Evolutionary conservation across 1,140 invertebrate genomes (phyloP).

Genomic region (Heterodera schachtii): DNA sequence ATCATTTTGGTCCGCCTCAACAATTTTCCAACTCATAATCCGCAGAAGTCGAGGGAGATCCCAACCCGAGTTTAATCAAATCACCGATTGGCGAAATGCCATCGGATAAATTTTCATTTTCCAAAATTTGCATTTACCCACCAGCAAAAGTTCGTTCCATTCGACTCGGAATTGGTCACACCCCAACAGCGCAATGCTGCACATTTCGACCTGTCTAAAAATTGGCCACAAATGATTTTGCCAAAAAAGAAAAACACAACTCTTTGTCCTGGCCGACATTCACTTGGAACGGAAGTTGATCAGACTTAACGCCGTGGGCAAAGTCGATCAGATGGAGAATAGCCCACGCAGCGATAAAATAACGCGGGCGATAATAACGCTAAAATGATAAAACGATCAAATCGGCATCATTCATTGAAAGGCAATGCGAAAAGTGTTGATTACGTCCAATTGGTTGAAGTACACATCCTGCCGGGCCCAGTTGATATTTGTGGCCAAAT

Average conservation of each 20-base stretch:
- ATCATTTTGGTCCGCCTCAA: too few relatives aligned
- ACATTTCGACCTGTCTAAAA: slow-evolving; percentile 36
- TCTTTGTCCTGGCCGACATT: slow-evolving; percentile 26
- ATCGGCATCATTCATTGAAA: slow-evolving; percentile 1
- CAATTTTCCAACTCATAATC: too few relatives aligned
- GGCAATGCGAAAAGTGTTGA: background rate
- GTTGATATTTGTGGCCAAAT: slow-evolving; percentile 22
- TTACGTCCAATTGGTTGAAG: slow-evolving; percentile 30
- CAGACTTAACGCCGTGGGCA: slow-evolving; percentile 42
- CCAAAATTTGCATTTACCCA: background rate
- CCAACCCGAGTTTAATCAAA: too few relatives aligned
- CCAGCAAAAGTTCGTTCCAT: slow-evolving; percentile 44
- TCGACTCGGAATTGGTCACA: slow-evolving; percentile 40
- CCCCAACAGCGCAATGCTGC: slow-evolving; percentile 37
- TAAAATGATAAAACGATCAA: background rate
- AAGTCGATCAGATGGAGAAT: slow-evolving; percentile 52
- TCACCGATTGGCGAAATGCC: too few relatives aligned
- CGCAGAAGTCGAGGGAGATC: too few relatives aligned
- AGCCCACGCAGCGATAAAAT: slow-evolving; percentile 41
- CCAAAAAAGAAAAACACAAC: background rate
- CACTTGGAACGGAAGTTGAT: slow-evolving; percentile 35
- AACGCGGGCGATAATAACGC: slow-evolving; percentile 12
- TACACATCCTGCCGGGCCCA: slow-evolving; percentile 38
- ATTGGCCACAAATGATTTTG: background rate
- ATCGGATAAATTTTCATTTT: too few relatives aligned